These are phyloP conservation scores for Poecile montanus DNA, from an alignment of 2,797 vertebrate species.

Conservation along the genomic window DNA sequence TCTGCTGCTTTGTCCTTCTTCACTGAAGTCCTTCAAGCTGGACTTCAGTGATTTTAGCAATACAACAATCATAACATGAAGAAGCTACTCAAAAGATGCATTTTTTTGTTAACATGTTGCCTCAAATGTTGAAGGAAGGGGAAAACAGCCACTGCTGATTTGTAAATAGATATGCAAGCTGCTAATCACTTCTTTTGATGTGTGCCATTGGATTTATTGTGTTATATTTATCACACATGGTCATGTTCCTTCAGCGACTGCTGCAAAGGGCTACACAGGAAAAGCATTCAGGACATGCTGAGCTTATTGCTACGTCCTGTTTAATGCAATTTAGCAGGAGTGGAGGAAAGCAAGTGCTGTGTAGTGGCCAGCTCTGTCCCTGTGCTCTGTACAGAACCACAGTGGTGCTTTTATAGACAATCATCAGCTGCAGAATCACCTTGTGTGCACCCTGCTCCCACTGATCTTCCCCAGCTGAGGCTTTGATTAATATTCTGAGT, in stretches of 20 bases:
- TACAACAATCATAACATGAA: not conserved
- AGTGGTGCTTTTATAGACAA: not conserved
- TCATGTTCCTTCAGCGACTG: not conserved
- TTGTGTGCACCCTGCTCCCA: not conserved
- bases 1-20: not conserved
- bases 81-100: not conserved
- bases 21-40: not conserved
- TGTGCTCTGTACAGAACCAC: not conserved
- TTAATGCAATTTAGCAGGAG: not conserved
- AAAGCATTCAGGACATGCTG: not conserved
- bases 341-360: not conserved
- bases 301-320: not conserved
- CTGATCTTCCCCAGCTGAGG: not conserved
- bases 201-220: not conserved
- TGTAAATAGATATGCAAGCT: not conserved
- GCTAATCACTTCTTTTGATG: not conserved
- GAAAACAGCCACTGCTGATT: not conserved
- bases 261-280: not conserved
- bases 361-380: not conserved
- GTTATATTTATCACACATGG: not conserved
- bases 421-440: not conserved
- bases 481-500: not conserved
- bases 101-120: not conserved
- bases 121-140: not conserved
- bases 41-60: not conserved